Percentiles rank a stretch among this genome's conserved stretches.
Evolutionary conservation across 2,888 invertebrate species (phyloP).

Genomic region (Heteromyza rotundicornis): DNA sequence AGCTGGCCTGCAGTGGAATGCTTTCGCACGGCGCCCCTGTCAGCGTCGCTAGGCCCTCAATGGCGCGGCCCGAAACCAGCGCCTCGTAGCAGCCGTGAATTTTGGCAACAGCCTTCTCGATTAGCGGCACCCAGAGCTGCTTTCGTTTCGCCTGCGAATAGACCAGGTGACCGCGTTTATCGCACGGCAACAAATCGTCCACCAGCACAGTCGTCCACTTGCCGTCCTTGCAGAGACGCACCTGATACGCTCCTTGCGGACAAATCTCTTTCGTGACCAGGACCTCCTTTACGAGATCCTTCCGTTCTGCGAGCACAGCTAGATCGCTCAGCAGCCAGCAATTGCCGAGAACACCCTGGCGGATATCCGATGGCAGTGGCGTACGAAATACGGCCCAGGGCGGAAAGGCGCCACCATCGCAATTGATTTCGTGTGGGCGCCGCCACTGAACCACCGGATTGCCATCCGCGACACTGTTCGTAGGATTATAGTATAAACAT

Average conservation of each 20-base stretch:
- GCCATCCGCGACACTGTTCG: conserved; percentile 68
- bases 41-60: conserved; percentile 91
- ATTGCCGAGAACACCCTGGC: conserved; percentile 94
- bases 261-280: conserved; percentile 82
- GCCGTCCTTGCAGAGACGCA: conserved; percentile 95
- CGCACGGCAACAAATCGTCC: conserved; percentile 95
- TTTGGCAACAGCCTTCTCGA: conserved; percentile 98
- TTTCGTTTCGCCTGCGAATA: conserved; percentile 92
- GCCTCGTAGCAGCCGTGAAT: conserved; percentile 97
- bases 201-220: conserved; percentile 95
- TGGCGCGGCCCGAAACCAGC: conserved; percentile 91
- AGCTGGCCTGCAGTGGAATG: conserved; percentile 84
- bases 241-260: conserved; percentile 85
- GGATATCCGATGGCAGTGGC: conserved; percentile 93
- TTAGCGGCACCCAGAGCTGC: conserved; percentile 97
- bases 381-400: conserved; percentile 94
- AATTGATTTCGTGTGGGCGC: conserved; percentile 85
- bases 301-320: conserved; percentile 94
- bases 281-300: conserved; percentile 91
- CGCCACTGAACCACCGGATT: conserved; percentile 86
- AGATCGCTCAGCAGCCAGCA: conserved; percentile 97
- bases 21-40: conserved; percentile 98
- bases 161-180: conserved; percentile 87
- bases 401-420: conserved; percentile 74
- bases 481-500: conserved; percentile 83